Evolutionary conservation across 1,140 invertebrate species (phyloP).

Genomic region (Scaptomyza hsui): DNA sequence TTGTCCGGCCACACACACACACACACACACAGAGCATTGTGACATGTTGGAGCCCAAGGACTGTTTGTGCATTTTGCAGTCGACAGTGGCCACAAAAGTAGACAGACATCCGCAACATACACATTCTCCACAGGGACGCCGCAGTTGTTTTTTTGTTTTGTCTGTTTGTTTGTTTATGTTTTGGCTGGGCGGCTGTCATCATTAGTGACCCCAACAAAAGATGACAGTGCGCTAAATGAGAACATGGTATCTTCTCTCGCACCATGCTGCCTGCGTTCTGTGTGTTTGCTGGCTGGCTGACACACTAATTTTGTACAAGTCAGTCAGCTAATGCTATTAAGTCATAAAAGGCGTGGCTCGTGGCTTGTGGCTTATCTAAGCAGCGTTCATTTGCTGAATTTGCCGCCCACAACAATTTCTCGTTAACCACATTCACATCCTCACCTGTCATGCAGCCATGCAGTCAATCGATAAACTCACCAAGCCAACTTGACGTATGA

Average conservation of each 20-base stretch:
- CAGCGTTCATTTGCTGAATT: constrained; percentile 65
- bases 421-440: not conserved
- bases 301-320: constrained; percentile 42
- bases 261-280: constrained; percentile 3
- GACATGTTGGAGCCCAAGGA: constrained; percentile 19
- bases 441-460: not conserved
- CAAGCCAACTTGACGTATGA: constrained; percentile 42
- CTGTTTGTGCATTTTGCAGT: constrained; percentile 52
- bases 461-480: constrained; percentile 44
- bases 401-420: constrained; percentile 15
- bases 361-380: constrained; percentile 4
- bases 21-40: constrained; percentile 5
- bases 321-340: constrained; percentile 55
- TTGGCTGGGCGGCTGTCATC: constrained; percentile 72
- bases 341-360: constrained; percentile 66
- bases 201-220: constrained; percentile 80
- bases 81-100: constrained; percentile 18
- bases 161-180: constrained; percentile 52
- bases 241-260: constrained; percentile 37
- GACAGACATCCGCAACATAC: constrained; percentile 9
- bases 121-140: constrained; percentile 5
- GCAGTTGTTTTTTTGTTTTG: not conserved
- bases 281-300: constrained; percentile 26
- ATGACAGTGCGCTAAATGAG: constrained; percentile 76
- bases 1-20: not conserved